phyloP scores from a whole-genome alignment of 1,140 invertebrate species.

The Euglossa dilemma region DNA sequence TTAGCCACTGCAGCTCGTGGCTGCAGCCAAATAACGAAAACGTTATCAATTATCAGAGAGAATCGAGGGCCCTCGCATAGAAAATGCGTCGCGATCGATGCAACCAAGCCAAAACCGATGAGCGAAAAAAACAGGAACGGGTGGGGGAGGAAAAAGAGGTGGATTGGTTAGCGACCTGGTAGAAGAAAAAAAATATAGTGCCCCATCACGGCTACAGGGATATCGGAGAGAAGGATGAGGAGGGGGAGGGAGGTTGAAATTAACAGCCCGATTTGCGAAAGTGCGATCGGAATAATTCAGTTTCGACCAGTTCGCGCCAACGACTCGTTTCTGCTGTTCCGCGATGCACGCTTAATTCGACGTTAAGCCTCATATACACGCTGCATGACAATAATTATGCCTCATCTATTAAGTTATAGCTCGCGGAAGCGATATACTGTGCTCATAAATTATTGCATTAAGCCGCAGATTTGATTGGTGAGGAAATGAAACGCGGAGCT shows the following conservation, averaged over 20 bases:
- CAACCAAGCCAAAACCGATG: neutral
- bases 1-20: conserved; percentile 15
- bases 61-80: conserved; percentile 43
- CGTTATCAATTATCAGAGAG: conserved; percentile 61
- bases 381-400: conserved; percentile 54
- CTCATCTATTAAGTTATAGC: conserved; percentile 31
- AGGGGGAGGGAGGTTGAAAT: conserved; percentile 34
- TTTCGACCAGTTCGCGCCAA: conserved; percentile 57
- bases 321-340: conserved; percentile 53
- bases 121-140: neutral
- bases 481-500: too few relatives aligned
- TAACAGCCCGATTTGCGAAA: conserved; percentile 54
- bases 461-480: too few relatives aligned
- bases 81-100: conserved; percentile 56
- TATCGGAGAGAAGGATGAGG: neutral
- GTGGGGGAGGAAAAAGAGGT: neutral
- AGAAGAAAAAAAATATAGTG: neutral
- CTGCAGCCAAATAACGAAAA: conserved; percentile 57
- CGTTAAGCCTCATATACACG: conserved; percentile 34
- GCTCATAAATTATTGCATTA: too few relatives aligned
- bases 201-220: neutral
- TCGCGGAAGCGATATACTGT: too few relatives aligned
- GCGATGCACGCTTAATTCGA: conserved; percentile 39
- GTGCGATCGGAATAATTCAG: conserved; percentile 61
- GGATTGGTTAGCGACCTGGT: conserved; percentile 21